Evolutionary conservation across 2,888 invertebrate genomes (phyloP), one percentile per base, ranked within the genome.

Genomic region (Melipona beecheii): DNA sequence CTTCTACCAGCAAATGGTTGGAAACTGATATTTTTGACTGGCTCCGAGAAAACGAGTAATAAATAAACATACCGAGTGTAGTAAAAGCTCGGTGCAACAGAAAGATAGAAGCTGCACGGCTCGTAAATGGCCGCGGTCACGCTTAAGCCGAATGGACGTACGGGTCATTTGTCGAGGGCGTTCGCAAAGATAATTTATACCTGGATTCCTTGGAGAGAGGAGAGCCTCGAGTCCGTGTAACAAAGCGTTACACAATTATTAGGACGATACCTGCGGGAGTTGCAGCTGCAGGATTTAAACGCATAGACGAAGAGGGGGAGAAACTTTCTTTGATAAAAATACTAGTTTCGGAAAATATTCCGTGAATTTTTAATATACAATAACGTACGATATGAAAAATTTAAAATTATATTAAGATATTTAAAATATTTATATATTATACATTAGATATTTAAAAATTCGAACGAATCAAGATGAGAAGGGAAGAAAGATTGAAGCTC

Each of bases 41-140:
- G 17, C 9, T 9, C 6, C 9, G 60, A 27, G 6, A 17, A 60
- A 19, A 60, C 24, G 13, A 13, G n/a, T 36, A n/a, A 2, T 65
- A 65, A 17, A 65, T n/a, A 43, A 65, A 36, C 6, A 24, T 17
- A 43, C 3, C n/a, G 36, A n/a, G 15, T 65, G 4, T 1, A 27
- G 27, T 21, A 43, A 43, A 36, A 65, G 17, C 6, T 9, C 15
- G 15, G 5, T n/a, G 17, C 9, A 17, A 4, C 6, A 2, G 4
- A 66, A 66, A n/a, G 56, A 9, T 17, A 17, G 24, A 49, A n/a
- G 13, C 24, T 43, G 21, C 17, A 52, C 17, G 11, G 69, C 15
- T 52, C 52, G 36, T 70, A 56, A 70, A 70, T 56, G n/a, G 54
- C 36, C 70, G 11, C 70, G 36, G 70, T 43, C 36, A n/a, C 6